A percentile compares a stretch with the other conserved stretches of the same genome.
Conservation (phyloP, 2,797 vertebrate genomes). For the Pygocentrus nattereri region DNA sequence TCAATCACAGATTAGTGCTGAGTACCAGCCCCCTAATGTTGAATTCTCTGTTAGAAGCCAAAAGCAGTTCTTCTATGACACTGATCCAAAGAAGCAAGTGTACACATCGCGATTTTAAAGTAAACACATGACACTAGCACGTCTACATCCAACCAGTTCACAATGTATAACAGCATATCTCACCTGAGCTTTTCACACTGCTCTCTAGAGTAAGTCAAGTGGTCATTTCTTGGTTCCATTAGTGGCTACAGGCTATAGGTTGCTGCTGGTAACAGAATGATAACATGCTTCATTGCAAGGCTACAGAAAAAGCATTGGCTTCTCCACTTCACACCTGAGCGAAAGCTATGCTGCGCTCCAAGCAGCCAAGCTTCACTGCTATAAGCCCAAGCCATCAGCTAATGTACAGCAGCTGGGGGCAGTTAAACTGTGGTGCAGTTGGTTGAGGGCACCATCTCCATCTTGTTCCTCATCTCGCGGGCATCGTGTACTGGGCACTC, state of each 20-base stretch:
- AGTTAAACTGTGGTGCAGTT: conserved; percentile 93
- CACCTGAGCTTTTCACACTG: background rate
- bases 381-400: background rate
- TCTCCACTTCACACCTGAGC: background rate
- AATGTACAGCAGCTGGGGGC: background rate
- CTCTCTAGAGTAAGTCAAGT: background rate
- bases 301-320: background rate
- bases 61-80: background rate
- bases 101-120: background rate
- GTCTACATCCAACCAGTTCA: background rate
- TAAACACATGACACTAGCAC: background rate
- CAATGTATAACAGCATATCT: background rate
- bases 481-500: conserved; percentile 79
- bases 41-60: too few species aligned
- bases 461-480: conserved; percentile 87
- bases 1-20: too few species aligned
- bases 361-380: background rate
- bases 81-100: background rate
- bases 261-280: background rate
- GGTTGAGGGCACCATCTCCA: conserved; percentile 89
- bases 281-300: conserved; percentile 4
- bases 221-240: background rate
- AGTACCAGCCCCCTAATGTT: too few species aligned
- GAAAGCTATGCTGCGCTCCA: background rate
- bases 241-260: background rate